phyloP scores from a whole-genome alignment of 2,113 vertebrate genomes.

The Gasterosteus aculeatus region DNA sequence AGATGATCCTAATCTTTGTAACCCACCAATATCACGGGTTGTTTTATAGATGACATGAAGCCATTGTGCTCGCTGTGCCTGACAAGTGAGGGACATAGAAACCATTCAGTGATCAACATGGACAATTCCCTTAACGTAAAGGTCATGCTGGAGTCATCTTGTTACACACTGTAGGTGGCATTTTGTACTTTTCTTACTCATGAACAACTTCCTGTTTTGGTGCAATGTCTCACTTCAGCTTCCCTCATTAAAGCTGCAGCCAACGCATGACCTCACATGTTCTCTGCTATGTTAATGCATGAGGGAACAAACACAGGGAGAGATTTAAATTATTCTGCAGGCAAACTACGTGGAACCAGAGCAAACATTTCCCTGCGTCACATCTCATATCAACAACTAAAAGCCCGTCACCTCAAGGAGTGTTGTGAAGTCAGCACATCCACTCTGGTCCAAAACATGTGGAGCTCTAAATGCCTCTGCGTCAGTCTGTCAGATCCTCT shows the following conservation, averaged over 20 bases:
- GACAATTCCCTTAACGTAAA: conserved; percentile 26
- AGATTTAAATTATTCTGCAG: conserved; percentile 41
- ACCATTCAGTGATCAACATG: conserved; percentile 32
- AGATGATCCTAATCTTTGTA: background rate
- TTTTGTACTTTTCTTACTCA: no score
- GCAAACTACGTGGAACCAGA: conserved; percentile 25
- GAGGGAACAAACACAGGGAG: conserved; percentile 16
- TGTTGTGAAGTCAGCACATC: conserved; percentile 33
- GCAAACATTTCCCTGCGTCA: conserved; percentile 33
- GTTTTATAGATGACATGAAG: conserved; percentile 24
- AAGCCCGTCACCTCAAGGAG: conserved; percentile 31
- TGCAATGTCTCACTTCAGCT: conserved; percentile 17
- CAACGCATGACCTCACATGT: conserved; percentile 24
- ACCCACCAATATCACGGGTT: conserved; percentile 27
- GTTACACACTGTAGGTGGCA: no score
- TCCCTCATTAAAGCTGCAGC: conserved; percentile 25
- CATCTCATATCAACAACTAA: conserved; percentile 39
- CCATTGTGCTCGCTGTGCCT: conserved; percentile 1
- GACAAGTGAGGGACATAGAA: conserved; percentile 26
- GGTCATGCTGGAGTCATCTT: conserved; percentile 10
- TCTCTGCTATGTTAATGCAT: conserved; percentile 23
- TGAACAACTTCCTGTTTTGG: background rate
- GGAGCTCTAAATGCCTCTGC: conserved; percentile 22
- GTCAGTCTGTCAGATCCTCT: conserved; percentile 19
- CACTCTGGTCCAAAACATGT: conserved; percentile 39